Conservation (phyloP, 2,797 vertebrate species). For the Ptychadena robeensis region DNA sequence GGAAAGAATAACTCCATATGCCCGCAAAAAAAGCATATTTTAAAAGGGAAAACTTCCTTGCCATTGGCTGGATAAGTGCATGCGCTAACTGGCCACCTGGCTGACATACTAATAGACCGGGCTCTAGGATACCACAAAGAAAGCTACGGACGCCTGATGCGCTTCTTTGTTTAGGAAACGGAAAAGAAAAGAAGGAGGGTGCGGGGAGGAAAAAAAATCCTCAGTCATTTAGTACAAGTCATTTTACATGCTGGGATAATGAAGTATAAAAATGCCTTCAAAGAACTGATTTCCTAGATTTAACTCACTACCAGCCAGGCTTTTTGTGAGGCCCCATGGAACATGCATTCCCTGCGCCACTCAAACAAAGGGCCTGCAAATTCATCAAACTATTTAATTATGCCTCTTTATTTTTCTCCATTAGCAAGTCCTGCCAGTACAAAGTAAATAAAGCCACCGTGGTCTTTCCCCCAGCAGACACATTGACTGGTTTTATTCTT, state of each 20-base stretch:
- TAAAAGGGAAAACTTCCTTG: not conserved
- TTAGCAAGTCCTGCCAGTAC: conserved; percentile 82
- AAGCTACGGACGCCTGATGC: conserved; percentile 74
- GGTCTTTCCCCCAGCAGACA: conserved; percentile 81
- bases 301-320: conserved; percentile 84
- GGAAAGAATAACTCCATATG: not conserved
- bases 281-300: conserved; percentile 93
- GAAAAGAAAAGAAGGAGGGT: conserved; percentile 75
- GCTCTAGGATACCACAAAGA: conserved; percentile 74
- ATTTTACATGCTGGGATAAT: conserved; percentile 99
- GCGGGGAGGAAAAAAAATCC: conserved; percentile 79
- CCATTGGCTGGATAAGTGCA: conserved; percentile 46
- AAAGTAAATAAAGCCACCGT: conserved; percentile 86
- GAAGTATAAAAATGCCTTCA: conserved; percentile 98
- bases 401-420: conserved; percentile 83
- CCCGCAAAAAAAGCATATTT: not conserved
- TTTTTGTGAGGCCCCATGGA: conserved; percentile 83
- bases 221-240: conserved; percentile 95
- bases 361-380: conserved; percentile 90
- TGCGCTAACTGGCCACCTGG: conserved; percentile 72
- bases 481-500: conserved; percentile 83
- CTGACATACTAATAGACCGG: conserved; percentile 72
- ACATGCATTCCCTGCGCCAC: conserved; percentile 77
- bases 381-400: conserved; percentile 99
- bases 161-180: conserved; percentile 89